phyloP scores from a whole-genome alignment of 1,140 invertebrate species.

The Eumeta japonica region DNA sequence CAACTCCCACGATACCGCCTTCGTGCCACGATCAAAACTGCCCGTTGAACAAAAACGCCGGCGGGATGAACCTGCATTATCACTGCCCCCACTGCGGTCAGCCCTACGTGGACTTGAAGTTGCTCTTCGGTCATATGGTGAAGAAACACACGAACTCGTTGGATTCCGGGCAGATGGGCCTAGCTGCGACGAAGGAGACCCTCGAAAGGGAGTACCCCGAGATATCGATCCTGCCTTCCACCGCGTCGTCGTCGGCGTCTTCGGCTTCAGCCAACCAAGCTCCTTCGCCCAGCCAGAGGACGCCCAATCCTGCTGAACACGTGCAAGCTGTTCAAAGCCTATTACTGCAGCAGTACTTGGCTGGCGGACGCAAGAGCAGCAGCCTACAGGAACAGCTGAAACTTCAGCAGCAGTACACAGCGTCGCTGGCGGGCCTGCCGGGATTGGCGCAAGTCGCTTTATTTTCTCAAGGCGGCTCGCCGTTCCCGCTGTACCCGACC shows the following conservation, averaged over 20 bases:
- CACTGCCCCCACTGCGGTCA: slow-evolving; percentile 47
- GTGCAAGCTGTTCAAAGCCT: slow-evolving; percentile 55
- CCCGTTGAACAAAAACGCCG: slow-evolving; percentile 43
- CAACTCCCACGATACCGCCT: slow-evolving; percentile 40
- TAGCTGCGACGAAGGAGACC: slow-evolving; percentile 56
- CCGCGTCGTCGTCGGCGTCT: slow-evolving; percentile 45
- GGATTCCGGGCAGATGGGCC: slow-evolving; percentile 39
- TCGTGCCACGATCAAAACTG: slow-evolving; percentile 43
- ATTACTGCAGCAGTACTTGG: slow-evolving; percentile 50
- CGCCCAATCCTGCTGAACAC: slow-evolving; percentile 47
- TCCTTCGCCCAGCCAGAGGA: slow-evolving; percentile 38
- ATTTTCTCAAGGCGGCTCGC: slow-evolving; percentile 47
- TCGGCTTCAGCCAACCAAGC: slow-evolving; percentile 35
- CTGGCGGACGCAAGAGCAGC: slow-evolving; percentile 35
- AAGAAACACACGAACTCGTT: slow-evolving; percentile 47
- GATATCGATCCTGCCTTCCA: slow-evolving; percentile 54
- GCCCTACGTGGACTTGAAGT: slow-evolving; percentile 43
- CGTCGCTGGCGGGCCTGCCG: slow-evolving; percentile 40
- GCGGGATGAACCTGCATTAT: slow-evolving; percentile 46
- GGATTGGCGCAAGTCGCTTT: slow-evolving; percentile 48
- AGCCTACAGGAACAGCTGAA: slow-evolving; percentile 51
- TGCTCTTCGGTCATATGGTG: slow-evolving; percentile 47
- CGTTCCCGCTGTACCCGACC: slow-evolving; percentile 49
- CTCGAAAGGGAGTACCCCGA: slow-evolving; percentile 56
- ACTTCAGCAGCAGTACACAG: slow-evolving; percentile 50